phyloP scores from a whole-genome alignment of 1,140 invertebrate species.

The Magallana ariakensis region DNA sequence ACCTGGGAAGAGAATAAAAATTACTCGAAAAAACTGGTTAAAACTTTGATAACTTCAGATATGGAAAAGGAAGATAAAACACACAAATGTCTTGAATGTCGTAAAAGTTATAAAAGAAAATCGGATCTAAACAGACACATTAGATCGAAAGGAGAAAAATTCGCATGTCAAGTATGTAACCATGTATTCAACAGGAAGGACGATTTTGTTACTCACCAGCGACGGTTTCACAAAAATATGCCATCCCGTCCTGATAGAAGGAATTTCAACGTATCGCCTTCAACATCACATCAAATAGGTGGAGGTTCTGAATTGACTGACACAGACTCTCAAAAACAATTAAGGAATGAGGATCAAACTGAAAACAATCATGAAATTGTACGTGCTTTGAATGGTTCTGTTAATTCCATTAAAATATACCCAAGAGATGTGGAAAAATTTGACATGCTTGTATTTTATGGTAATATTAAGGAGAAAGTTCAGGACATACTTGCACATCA shows the following conservation, averaged over 20 bases:
- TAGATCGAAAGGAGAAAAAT: constrained; percentile 8
- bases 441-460: constrained; percentile 27
- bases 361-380: not conserved
- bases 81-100: not conserved
- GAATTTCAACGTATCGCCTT: not conserved
- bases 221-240: not conserved
- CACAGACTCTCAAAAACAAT: constrained; percentile 19
- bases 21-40: not conserved
- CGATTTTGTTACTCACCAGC: constrained; percentile 34
- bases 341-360: not conserved
- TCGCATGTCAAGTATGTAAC: not conserved
- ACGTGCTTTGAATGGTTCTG: constrained; percentile 20
- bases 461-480: constrained; percentile 14
- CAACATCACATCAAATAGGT: constrained; percentile 14
- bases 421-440: not conserved
- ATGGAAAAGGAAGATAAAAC: not conserved
- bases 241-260: not conserved
- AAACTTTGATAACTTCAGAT: not conserved
- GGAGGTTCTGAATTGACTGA: not conserved
- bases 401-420: not conserved
- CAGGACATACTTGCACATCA: not conserved
- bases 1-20: not conserved
- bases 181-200: constrained; percentile 33
- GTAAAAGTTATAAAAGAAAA: constrained; percentile 25
- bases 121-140: constrained; percentile 15